These are phyloP conservation scores for Osmerus eperlanus DNA, from an alignment of 2,113 vertebrate species.

Conservation along the genomic window DNA sequence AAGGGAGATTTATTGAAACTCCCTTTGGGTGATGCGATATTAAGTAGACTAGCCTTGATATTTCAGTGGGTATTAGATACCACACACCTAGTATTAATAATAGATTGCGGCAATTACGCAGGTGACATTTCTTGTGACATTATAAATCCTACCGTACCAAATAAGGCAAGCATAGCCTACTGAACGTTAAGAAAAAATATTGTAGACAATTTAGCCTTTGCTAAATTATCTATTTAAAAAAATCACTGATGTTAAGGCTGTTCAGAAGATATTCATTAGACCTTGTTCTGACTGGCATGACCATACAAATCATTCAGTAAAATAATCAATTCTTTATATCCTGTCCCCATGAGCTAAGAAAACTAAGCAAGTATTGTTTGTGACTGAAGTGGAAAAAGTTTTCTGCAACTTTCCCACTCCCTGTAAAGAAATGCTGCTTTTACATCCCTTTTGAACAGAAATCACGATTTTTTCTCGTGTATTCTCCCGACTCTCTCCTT, in stretches of 20 bases:
- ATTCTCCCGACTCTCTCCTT: conserved; percentile 88
- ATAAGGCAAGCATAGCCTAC: conserved; percentile 55
- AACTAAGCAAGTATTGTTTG: conserved; percentile 78
- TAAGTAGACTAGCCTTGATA: conserved; percentile 65
- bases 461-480: conserved; percentile 90
- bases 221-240: too few species aligned
- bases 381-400: conserved; percentile 85
- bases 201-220: too few species aligned
- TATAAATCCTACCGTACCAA: conserved; percentile 53
- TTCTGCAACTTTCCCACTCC: conserved; percentile 83
- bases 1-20: conserved; percentile 97
- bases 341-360: conserved; percentile 49
- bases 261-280: too few species aligned
- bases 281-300: too few species aligned
- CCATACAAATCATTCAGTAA: conserved; percentile 45
- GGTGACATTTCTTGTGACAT: conserved; percentile 82
- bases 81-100: conserved; percentile 83
- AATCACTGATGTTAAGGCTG: too few species aligned
- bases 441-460: conserved; percentile 83
- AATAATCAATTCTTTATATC: conserved; percentile 65
- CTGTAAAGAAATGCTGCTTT: conserved; percentile 86
- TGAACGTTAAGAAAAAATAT: conserved; percentile 22
- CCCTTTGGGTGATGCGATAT: conserved; percentile 89
- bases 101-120: conserved; percentile 84
- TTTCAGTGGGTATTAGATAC: conserved; percentile 77